phyloP scores from a whole-genome alignment of 2,888 invertebrate genomes.

The Microdon myrmicae region DNA sequence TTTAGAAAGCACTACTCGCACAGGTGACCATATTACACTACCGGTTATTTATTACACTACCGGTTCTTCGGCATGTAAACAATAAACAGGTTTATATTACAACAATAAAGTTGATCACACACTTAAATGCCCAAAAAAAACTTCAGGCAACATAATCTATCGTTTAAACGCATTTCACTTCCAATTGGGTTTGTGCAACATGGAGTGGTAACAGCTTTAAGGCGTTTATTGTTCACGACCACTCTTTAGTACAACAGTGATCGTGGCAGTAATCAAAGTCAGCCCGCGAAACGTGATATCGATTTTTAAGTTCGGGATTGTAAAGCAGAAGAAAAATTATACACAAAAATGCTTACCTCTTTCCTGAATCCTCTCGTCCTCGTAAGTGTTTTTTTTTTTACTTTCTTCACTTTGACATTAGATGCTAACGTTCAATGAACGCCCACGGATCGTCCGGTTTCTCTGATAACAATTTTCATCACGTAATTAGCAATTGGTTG shows the following conservation, averaged over 20 bases:
- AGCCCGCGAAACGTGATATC: slow-evolving; percentile 10
- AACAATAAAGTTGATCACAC: no score
- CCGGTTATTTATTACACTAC: no score
- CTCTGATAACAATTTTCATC: slow-evolving; percentile 36
- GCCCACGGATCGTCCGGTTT: slow-evolving; percentile 15
- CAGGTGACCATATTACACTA: no score
- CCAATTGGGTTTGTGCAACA: slow-evolving; percentile 16
- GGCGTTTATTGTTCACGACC: slow-evolving; percentile 23
- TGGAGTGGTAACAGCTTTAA: slow-evolving; percentile 12
- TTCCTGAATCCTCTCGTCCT: slow-evolving; percentile 30
- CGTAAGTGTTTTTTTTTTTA: slow-evolving; percentile 29
- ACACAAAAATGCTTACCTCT: slow-evolving; percentile 31
- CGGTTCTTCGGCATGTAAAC: no score
- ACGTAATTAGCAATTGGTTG: slow-evolving; percentile 40
- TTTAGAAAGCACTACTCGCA: no score
- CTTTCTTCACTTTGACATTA: no score
- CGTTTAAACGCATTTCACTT: no score
- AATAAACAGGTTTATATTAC: no score
- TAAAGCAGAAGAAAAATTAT: slow-evolving; percentile 9
- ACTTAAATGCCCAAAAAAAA: no score
- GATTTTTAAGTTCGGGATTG: slow-evolving; percentile 33
- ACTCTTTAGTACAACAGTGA: slow-evolving; percentile 40
- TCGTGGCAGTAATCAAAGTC: slow-evolving; percentile 47
- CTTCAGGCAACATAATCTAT: no score
- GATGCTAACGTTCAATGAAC: no score